These are phyloP conservation scores for Endotricha flammealis DNA, from an alignment of 2,888 invertebrate genomes.

Conservation along the genomic window DNA sequence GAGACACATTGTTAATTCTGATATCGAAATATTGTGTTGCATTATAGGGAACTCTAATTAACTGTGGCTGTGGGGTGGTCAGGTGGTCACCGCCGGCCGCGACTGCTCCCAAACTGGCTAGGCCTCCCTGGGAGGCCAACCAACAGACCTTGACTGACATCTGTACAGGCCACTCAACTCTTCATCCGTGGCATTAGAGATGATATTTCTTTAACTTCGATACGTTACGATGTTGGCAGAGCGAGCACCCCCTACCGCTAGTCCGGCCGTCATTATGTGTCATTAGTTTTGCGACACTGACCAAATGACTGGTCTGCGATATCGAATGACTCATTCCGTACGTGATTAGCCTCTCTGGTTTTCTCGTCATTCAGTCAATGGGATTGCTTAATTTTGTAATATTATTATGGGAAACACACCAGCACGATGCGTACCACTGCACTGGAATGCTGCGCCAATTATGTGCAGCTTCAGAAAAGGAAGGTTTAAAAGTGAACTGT, in stretches of 20 bases:
- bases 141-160: constrained; percentile 67
- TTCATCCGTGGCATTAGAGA: constrained; percentile 34
- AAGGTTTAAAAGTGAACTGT: no score
- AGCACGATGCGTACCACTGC: no score
- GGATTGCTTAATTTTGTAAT: constrained; percentile 26
- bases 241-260: constrained; percentile 51
- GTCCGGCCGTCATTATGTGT: constrained; percentile 72
- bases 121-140: constrained; percentile 57
- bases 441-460: no score
- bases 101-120: constrained; percentile 50
- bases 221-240: constrained; percentile 26
- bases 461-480: no score
- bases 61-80: constrained; percentile 49
- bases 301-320: constrained; percentile 74
- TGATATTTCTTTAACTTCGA: constrained; percentile 29
- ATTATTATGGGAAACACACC: no score
- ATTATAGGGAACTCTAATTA: constrained; percentile 53
- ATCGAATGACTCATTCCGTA: constrained; percentile 73
- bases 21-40: constrained; percentile 31
- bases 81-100: constrained; percentile 54
- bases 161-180: constrained; percentile 23
- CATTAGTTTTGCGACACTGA: constrained; percentile 78
- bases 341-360: constrained; percentile 67
- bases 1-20: no score
- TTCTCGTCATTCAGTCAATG: constrained; percentile 41